These are phyloP conservation scores for Leptopterna dolabrata DNA, from an alignment of 2,888 invertebrate genomes.

Conservation along the genomic window DNA sequence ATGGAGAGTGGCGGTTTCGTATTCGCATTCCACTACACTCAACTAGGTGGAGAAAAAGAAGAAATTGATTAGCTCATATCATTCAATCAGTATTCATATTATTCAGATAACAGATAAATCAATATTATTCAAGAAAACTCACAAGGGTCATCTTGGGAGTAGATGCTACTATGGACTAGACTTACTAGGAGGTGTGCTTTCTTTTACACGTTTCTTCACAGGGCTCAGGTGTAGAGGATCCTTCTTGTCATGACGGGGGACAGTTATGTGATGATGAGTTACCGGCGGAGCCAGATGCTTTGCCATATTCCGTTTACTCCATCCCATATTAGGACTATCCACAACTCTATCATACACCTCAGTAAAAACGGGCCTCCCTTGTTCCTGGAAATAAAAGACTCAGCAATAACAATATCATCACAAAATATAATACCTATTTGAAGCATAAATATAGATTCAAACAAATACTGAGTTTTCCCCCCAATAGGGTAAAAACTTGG, in stretches of 20 bases:
- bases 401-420: no score
- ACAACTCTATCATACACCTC: slow-evolving; percentile 64
- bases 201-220: slow-evolving; percentile 96
- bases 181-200: slow-evolving; percentile 84
- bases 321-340: slow-evolving; percentile 63
- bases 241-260: slow-evolving; percentile 69
- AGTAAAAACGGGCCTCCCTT: slow-evolving; percentile 68
- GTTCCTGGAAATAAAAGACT: slow-evolving; percentile 68
- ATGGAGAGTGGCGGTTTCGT: slow-evolving; percentile 55
- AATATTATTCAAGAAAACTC: no score
- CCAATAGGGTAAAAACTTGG: no score
- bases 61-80: neutral
- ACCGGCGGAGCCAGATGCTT: slow-evolving; percentile 68
- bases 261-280: slow-evolving; percentile 71
- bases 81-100: no score
- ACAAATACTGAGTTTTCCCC: no score
- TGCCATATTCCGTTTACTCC: slow-evolving; percentile 62
- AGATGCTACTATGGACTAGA: no score
- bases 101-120: no score
- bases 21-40: slow-evolving; percentile 57
- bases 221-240: slow-evolving; percentile 93
- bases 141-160: neutral
- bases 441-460: no score
- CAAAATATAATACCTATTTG: no score
- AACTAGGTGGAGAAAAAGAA: slow-evolving; percentile 33